Base-by-base conservation (phyloP, 2,113 vertebrate species). In the Pandion haliaetus region DNA sequence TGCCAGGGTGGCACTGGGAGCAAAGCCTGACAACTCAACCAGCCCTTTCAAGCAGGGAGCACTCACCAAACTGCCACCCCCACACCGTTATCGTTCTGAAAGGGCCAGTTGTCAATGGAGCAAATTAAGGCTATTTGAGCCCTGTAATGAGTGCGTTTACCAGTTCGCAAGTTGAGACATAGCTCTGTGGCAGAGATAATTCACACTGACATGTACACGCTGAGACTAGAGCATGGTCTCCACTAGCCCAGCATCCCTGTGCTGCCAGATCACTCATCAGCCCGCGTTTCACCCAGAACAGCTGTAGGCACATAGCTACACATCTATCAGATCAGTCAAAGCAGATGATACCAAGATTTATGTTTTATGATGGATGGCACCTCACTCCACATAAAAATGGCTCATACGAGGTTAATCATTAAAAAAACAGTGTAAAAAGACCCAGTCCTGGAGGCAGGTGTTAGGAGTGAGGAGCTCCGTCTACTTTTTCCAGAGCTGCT, bases 91-190 rank as follows among this genome's bases (percentile, higher is more conserved):
- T 8, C 20, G 1, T 45, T 57, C 63, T 23, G 50, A 12, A 49
- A 12, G 1, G 12, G 54, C 80, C 6, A 4, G 9, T 10, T 34
- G 24, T 7, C 31, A 7, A 17, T 2, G 18, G 63, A 14, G 38
- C 0, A 34, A 59, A 3, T 28, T 17, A 17, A 36, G 25, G 50
- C n/a, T 80, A 4, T 32, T n/a, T 10, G 29, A 79, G 36, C 25
- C 15, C 70, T 6, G 1, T 3, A 36, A 28, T 3, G 14, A n/a
- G 32, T 1, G 14, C 2, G 0, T n/a, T 87, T 10, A 78, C 40
- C 58, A n/a, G 44, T 50, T 61, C 2, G 1, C 23, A 34, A 38
- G 65, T 14, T 36, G n/a, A 72, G 52, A 59, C 12, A 3, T 11
- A 32, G 40, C 45, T 86, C 63, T 25, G 40, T 8, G 23, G n/a